These are phyloP conservation scores for Choloepus hoffmanni DNA, from an alignment of 2,113 vertebrate genomes.

Conservation along the genomic window DNA sequence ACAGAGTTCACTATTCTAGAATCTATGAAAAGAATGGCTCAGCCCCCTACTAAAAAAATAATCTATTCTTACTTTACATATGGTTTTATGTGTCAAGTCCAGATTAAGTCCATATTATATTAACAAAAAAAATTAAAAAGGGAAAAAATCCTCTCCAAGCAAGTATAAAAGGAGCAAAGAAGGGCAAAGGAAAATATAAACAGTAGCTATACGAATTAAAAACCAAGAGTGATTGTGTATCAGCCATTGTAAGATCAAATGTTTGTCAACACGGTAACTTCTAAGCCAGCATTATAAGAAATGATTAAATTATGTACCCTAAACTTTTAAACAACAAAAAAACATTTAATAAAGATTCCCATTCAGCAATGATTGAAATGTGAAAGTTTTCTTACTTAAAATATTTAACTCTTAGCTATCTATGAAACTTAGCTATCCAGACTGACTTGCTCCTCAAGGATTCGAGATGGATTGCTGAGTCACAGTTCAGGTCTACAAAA, in stretches of 20 bases:
- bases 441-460: conserved; percentile 1
- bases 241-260: background rate
- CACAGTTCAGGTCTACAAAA: background rate
- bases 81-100: background rate
- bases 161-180: background rate
- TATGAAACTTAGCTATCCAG: background rate
- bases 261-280: background rate
- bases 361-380: background rate
- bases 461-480: background rate
- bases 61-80: background rate
- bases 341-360: background rate
- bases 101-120: background rate
- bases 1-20: background rate
- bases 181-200: background rate
- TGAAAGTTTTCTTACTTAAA: background rate
- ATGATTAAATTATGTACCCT: background rate
- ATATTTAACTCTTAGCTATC: background rate
- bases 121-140: background rate
- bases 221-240: background rate
- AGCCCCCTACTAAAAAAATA: background rate
- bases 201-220: background rate
- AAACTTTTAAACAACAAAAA: conserved; percentile 36
- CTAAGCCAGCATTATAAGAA: background rate
- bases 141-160: background rate
- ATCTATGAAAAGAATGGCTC: background rate